phyloP scores from a whole-genome alignment of 1,140 invertebrate species.

The Uloborus diversus region DNA sequence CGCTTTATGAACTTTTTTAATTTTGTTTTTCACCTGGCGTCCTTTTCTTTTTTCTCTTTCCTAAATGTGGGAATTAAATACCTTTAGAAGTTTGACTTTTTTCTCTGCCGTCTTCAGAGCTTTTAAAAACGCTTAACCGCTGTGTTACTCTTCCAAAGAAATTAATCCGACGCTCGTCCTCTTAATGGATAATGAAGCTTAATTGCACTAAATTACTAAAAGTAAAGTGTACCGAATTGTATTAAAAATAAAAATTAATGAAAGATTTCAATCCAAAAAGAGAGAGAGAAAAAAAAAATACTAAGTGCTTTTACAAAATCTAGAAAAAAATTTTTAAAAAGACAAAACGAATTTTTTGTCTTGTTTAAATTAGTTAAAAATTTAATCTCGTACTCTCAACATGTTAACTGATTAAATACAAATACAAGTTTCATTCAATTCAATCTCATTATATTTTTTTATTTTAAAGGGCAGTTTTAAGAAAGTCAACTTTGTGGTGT shows the following conservation, averaged over 20 bases:
- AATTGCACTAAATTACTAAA: constrained; percentile 44
- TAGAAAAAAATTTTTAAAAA: constrained; percentile 24
- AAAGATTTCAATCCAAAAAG: not conserved
- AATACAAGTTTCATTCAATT: too few species aligned
- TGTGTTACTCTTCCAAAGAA: constrained; percentile 40
- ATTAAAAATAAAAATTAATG: constrained; percentile 4
- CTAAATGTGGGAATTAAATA: constrained; percentile 46
- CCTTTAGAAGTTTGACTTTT: constrained; percentile 24
- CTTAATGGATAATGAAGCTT: constrained; percentile 49
- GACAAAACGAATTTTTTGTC: constrained; percentile 23
- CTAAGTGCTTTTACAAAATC: constrained; percentile 17
- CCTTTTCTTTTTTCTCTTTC: too few species aligned
- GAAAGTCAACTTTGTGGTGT: too few species aligned
- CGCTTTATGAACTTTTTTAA: constrained; percentile 46
- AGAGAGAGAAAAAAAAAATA: not conserved
- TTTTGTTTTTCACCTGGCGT: too few species aligned
- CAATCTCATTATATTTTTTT: too few species aligned
- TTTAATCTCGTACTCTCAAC: constrained; percentile 29
- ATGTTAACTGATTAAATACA: constrained; percentile 28
- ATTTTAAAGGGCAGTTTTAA: too few species aligned
- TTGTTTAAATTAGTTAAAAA: constrained; percentile 42
- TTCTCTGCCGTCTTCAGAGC: not conserved
- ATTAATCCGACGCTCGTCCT: constrained; percentile 41
- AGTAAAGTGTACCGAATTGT: constrained; percentile 37
- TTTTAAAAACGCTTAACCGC: constrained; percentile 50